Evolutionary conservation across 2,888 invertebrate species (phyloP), one percentile per base, ranked within the genome.

Genomic region (Diarsia mendica): DNA sequence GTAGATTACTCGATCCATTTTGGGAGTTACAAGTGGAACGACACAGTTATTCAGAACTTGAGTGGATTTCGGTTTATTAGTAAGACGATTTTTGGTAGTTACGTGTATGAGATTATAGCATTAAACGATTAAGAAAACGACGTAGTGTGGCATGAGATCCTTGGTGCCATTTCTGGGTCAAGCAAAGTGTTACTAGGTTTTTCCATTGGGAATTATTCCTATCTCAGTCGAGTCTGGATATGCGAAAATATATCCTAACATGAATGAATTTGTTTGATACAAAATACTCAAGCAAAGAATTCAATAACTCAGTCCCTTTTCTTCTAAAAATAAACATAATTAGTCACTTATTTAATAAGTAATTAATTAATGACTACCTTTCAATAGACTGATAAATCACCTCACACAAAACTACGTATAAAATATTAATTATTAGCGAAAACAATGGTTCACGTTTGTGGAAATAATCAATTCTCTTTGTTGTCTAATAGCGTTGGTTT

Each of bases 391-490:
- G 63, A 82, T 82, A 82, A 76, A 73, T 82, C 46, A 70, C 69
- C 81, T 48, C 53, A 20, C 33, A 67, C 15, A 63, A 15, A 65
- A 58, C 67, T 79, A 67, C 53, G 67, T 79, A 74, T 77, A 74
- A 55, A 77, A 78, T 84, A 86, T 86, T 84, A 85, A 87, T 85
- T 77, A 83, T 80, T 75, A 73, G 72, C 23, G 75, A 82, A 83
- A 90, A 92, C 90, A 91, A 91, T 90, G 88, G 88, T 78, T 76
- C 80, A 80, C 66, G 71, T 79, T 84, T 81, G 78, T 83, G 81
- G 82, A 89, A 90, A 89, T 89, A 91, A 91, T 92, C 91, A 90
- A 93, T 90, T 87, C 83, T 89, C 91, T 92, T 93, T 94, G 93
- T 93, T 90, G 89, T 91, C 89, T 92, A 92, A 93, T 90, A 88